phyloP scores from a whole-genome alignment of 2,797 vertebrate species.

The Sylvilagus floridanus region DNA sequence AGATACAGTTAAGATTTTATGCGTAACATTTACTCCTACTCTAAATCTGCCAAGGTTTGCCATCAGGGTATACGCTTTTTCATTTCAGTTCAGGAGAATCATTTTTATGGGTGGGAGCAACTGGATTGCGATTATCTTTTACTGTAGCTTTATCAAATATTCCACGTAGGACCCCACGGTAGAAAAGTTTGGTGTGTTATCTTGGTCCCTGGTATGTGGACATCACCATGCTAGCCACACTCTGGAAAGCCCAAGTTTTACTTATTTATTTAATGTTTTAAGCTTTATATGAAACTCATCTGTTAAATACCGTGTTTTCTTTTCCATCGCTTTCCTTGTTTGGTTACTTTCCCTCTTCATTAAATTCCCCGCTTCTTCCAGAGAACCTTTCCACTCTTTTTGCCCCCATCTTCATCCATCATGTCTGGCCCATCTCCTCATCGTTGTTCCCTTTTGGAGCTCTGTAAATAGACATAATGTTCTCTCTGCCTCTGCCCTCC shows the following conservation, averaged over 20 bases:
- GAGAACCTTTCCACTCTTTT: background rate
- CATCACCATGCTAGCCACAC: background rate
- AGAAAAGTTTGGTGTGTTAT: background rate
- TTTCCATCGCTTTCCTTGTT: background rate
- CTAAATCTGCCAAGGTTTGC: conserved; percentile 55
- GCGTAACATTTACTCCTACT: conserved; percentile 34
- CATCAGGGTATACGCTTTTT: background rate
- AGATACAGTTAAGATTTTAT: conserved; percentile 50
- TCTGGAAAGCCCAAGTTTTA: background rate
- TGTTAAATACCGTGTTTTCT: conserved; percentile 24
- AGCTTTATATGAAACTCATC: background rate
- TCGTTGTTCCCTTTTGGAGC: background rate
- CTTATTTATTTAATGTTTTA: background rate
- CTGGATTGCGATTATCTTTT: background rate
- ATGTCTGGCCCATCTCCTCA: background rate
- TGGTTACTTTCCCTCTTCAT: background rate
- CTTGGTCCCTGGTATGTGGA: background rate
- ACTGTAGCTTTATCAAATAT: background rate
- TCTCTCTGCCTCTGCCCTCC: background rate
- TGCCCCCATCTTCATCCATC: background rate
- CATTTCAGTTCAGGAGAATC: conserved; percentile 26
- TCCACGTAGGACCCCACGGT: background rate
- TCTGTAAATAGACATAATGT: background rate
- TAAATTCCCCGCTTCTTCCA: background rate
- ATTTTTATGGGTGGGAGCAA: conserved; percentile 19